Conservation (phyloP, 1,140 invertebrate species). For the Melanaphis sacchari region DNA sequence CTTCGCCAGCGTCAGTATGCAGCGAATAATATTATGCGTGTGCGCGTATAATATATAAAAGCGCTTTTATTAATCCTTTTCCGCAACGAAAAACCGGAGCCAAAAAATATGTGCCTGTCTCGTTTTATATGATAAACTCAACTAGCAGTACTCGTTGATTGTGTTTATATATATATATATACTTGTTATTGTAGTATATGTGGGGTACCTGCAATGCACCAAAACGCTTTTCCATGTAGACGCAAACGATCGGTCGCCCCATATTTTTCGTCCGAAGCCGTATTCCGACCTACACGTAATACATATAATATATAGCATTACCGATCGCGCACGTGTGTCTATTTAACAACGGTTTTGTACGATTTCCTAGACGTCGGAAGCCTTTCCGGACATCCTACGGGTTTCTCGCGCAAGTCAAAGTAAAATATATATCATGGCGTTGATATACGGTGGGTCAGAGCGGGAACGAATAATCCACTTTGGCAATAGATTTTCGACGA, state of each 20-base stretch:
- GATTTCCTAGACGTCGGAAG: slow-evolving; percentile 34
- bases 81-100: slow-evolving; percentile 27
- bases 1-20: neutral
- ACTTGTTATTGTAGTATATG: neutral
- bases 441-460: neutral
- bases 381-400: slow-evolving; percentile 10
- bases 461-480: slow-evolving; percentile 15
- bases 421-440: neutral
- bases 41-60: neutral
- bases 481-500: neutral
- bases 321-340: neutral
- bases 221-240: neutral
- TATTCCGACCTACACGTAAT: neutral
- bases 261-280: neutral
- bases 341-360: slow-evolving; percentile 38
- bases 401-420: neutral
- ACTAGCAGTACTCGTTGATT: neutral
- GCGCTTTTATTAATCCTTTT: slow-evolving; percentile 38
- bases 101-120: slow-evolving; percentile 24
- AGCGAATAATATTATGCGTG: neutral
- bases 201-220: slow-evolving; percentile 41
- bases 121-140: neutral
- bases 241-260: neutral
- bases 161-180: neutral
- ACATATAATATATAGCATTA: neutral